Evolutionary conservation across 2,888 invertebrate species (phyloP).

Genomic region (Deilephila porcellus): DNA sequence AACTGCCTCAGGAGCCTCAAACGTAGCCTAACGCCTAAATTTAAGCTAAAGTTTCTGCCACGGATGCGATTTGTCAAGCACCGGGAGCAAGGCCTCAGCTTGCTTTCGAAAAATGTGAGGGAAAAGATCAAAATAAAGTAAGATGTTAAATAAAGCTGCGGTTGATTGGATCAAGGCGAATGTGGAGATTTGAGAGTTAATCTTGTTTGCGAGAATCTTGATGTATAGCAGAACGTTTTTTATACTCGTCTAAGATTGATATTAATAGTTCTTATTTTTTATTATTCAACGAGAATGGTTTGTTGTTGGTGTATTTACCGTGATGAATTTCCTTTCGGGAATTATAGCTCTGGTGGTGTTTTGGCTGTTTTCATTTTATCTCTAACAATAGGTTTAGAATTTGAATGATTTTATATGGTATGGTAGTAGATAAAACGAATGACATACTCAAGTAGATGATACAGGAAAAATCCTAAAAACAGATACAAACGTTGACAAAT

Average conservation of each 20-base stretch:
- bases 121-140: background rate
- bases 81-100: background rate
- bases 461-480: background rate
- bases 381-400: too few relatives aligned
- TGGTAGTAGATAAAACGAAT: too few relatives aligned
- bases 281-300: background rate
- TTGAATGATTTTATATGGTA: too few relatives aligned
- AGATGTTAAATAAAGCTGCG: background rate
- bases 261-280: background rate
- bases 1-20: too few relatives aligned
- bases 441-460: too few relatives aligned
- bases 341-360: background rate
- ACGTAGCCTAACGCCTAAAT: too few relatives aligned
- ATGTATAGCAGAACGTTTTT: background rate
- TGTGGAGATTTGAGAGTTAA: background rate
- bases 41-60: too few relatives aligned
- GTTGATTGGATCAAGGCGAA: background rate
- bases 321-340: background rate
- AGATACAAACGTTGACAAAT: background rate
- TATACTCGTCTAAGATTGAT: background rate
- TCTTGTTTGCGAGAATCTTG: slow-evolving; percentile 12
- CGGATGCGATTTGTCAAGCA: background rate
- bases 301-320: background rate
- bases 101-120: background rate
- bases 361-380: too few relatives aligned